Evolutionary conservation across 2,113 vertebrate species (phyloP).

Genomic region (Platichthys flesus): DNA sequence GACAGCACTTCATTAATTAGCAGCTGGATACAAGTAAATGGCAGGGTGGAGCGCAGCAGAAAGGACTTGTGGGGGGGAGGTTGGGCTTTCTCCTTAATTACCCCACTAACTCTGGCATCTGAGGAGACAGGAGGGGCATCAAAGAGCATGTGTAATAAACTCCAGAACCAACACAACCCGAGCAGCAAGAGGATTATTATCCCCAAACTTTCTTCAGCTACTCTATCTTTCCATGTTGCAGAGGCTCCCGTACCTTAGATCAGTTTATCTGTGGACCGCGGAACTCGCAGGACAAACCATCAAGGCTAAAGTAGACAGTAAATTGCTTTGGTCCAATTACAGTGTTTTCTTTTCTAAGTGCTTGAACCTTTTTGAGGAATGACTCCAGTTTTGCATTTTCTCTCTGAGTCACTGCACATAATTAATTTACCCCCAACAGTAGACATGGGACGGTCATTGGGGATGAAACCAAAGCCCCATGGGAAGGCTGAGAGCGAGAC

Average conservation of each 20-base stretch:
- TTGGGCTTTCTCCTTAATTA: constrained; percentile 73
- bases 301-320: neutral
- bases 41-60: constrained; percentile 35
- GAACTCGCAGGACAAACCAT: neutral
- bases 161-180: constrained; percentile 7
- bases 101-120: constrained; percentile 31
- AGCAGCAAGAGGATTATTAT: neutral
- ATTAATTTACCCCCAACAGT: neutral
- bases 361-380: neutral
- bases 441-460: constrained; percentile 6
- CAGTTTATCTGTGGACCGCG: neutral
- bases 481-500: neutral
- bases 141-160: constrained; percentile 65
- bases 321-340: neutral
- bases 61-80: constrained; percentile 24
- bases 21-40: constrained; percentile 65
- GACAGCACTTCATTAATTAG: constrained; percentile 77
- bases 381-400: constrained; percentile 1
- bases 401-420: neutral
- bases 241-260: neutral
- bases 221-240: neutral
- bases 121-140: constrained; percentile 46
- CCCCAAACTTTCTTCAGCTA: neutral
- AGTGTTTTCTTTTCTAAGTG: no score
- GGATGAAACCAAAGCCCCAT: neutral